phyloP scores from a whole-genome alignment of 2,113 vertebrate species.

The Perca fluviatilis region DNA sequence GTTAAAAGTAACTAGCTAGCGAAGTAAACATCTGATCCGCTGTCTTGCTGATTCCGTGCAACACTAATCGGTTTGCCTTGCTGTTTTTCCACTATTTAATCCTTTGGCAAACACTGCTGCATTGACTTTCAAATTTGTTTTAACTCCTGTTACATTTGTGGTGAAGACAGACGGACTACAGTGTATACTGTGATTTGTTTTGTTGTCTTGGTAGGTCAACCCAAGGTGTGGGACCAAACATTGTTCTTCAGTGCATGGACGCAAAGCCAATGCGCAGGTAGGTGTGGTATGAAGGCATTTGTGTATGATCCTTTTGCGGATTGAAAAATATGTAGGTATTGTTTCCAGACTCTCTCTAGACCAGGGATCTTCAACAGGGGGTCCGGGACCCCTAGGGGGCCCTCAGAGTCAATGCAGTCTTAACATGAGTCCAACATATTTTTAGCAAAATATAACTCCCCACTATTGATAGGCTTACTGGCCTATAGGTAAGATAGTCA shows the following conservation, averaged over 20 bases:
- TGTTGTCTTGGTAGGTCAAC: conserved; percentile 61
- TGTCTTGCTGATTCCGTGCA: background rate
- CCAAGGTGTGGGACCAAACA: conserved; percentile 77
- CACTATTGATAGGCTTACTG: too few species aligned
- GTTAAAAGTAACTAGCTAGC: too few species aligned
- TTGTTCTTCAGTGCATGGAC: conserved; percentile 94
- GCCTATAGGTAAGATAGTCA: too few species aligned
- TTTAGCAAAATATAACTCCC: too few species aligned
- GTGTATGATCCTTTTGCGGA: background rate
- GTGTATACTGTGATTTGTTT: background rate
- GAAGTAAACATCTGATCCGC: background rate
- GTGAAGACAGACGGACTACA: background rate
- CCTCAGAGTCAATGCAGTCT: too few species aligned
- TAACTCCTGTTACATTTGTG: background rate
- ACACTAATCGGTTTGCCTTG: background rate
- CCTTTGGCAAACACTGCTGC: background rate
- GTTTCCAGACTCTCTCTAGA: background rate
- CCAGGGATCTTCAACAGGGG: too few species aligned
- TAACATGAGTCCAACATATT: too few species aligned
- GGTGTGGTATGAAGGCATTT: conserved; percentile 46
- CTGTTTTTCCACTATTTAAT: background rate
- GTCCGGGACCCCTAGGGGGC: too few species aligned
- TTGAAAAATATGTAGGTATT: background rate
- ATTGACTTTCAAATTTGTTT: background rate
- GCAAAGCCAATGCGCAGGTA: conserved; percentile 98